Conservation (phyloP, 2,888 invertebrate species). For the Listrodromus nycthemerus region DNA sequence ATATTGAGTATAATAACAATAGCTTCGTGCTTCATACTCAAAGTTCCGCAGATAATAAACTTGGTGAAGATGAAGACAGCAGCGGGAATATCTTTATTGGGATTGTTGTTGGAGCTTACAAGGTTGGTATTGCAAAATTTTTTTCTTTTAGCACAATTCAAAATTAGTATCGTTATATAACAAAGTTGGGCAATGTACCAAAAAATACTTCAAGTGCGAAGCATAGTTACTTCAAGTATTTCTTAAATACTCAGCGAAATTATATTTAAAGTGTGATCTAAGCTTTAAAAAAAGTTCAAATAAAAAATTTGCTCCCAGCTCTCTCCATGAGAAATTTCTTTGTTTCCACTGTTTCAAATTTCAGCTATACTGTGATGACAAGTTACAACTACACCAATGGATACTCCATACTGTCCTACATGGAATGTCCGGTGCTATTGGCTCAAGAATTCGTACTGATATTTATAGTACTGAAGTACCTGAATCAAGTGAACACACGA, state of each 20-base stretch:
- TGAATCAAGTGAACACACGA: constrained; percentile 85
- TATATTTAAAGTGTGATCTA: no score
- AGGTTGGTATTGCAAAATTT: constrained; percentile 86
- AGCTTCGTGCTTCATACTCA: constrained; percentile 90
- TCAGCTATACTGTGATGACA: constrained; percentile 92
- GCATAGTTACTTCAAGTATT: no score
- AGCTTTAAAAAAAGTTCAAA: no score
- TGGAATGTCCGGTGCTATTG: constrained; percentile 94
- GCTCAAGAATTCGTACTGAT: constrained; percentile 91
- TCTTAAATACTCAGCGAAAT: no score
- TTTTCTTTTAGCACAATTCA: not conserved
- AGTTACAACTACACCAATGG: constrained; percentile 92
- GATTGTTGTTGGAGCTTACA: constrained; percentile 89
- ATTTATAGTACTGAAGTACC: constrained; percentile 90
- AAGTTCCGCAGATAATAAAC: constrained; percentile 93
- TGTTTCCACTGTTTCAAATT: constrained; percentile 76
- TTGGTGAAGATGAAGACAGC: constrained; percentile 88
- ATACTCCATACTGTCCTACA: constrained; percentile 91
- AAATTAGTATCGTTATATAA: not conserved
- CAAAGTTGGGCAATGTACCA: no score
- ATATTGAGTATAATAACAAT: constrained; percentile 91
- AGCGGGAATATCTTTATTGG: constrained; percentile 89
- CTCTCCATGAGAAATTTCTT: no score
- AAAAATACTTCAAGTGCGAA: no score
- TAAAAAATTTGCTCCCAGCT: no score